These are phyloP conservation scores for Arion vulgaris DNA, from an alignment of 1,140 invertebrate genomes.

Conservation along the genomic window DNA sequence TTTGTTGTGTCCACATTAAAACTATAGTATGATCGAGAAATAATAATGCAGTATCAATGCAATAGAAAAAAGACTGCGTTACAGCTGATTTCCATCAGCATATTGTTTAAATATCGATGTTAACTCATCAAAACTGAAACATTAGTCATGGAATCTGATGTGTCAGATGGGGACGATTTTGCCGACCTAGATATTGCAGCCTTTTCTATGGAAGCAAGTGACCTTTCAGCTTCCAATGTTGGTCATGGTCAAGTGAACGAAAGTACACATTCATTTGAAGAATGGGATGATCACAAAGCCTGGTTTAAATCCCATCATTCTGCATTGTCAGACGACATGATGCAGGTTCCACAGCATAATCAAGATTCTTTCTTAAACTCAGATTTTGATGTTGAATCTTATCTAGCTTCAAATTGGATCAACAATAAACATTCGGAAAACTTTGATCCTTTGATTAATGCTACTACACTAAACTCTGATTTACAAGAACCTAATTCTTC, in stretches of 20 bases:
- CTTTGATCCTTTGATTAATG: not conserved
- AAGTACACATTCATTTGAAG: not conserved
- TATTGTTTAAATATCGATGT: no score
- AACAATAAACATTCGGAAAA: not conserved
- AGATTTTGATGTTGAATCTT: not conserved
- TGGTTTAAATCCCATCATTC: not conserved
- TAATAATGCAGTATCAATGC: no score
- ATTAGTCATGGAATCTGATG: conserved; percentile 41
- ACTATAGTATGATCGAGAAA: no score
- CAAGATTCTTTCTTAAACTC: not conserved
- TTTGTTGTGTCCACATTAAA: no score
- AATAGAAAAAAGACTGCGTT: no score
- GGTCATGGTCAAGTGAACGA: not conserved
- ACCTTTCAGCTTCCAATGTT: conserved; percentile 28
- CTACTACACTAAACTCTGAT: not conserved
- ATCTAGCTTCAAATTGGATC: not conserved
- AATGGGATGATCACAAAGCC: not conserved
- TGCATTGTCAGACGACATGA: not conserved
- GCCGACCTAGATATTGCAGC: conserved; percentile 42
- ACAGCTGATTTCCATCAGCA: no score
- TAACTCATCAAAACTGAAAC: no score
- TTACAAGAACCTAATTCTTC: not conserved
- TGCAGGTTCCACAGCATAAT: not conserved
- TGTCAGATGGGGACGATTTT: conserved; percentile 47
- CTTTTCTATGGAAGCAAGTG: conserved; percentile 32